Percentiles rank a stretch among this genome's conserved stretches.
Evolutionary conservation across 2,888 invertebrate genomes (phyloP).

Genomic region (Ferrisia virgata): DNA sequence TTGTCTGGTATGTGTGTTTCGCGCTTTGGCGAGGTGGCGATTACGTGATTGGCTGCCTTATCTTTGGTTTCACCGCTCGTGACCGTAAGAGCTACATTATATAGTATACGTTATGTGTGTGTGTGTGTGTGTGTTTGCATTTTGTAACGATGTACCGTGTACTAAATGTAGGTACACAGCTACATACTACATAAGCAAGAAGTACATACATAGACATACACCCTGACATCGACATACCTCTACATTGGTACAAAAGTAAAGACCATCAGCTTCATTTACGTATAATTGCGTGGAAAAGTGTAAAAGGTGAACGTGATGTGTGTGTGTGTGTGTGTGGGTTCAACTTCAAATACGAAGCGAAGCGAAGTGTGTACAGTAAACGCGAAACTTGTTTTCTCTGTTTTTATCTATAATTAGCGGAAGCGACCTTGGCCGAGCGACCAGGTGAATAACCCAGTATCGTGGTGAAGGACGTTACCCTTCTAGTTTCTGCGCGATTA

Average conservation of each 20-base stretch:
- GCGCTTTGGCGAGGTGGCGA: too few relatives aligned
- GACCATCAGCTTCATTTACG: slow-evolving; percentile 13
- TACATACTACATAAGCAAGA: too few relatives aligned
- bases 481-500: slow-evolving; percentile 44
- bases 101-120: too few relatives aligned
- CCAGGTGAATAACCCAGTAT: slow-evolving; percentile 46
- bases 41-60: background rate
- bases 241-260: slow-evolving; percentile 1
- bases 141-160: too few relatives aligned
- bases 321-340: background rate
- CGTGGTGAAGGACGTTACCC: slow-evolving; percentile 44
- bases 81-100: background rate
- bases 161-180: too few relatives aligned
- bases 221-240: background rate
- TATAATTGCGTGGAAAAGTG: background rate
- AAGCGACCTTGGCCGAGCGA: slow-evolving; percentile 47
- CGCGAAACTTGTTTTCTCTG: slow-evolving; percentile 35
- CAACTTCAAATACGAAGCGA: background rate
- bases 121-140: too few relatives aligned
- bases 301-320: background rate
- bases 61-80: background rate
- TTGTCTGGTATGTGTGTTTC: background rate
- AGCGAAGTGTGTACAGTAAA: background rate
- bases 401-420: slow-evolving; percentile 46
- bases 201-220: background rate